Percentiles rank a stretch among this genome's conserved stretches.
phyloP scores from a whole-genome alignment of 1,140 invertebrate genomes.

The Macrocentrus cingulum region DNA sequence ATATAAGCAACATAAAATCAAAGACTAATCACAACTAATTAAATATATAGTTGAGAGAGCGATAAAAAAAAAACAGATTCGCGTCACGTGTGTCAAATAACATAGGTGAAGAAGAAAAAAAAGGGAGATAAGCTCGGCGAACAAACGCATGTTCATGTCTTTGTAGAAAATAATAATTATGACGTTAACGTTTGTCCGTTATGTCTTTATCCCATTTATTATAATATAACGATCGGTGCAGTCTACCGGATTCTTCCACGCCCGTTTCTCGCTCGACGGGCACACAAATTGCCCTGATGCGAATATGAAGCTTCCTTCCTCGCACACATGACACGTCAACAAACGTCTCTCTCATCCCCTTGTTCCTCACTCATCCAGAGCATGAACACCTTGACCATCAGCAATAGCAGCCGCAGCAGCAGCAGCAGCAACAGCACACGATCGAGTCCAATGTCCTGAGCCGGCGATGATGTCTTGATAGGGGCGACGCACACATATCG shows the following conservation, averaged over 20 bases:
- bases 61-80: too few relatives aligned
- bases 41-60: too few relatives aligned
- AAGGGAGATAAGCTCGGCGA: not conserved
- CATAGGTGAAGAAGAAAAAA: not conserved
- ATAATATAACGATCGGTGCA: constrained; percentile 22
- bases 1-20: too few relatives aligned
- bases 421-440: constrained; percentile 1
- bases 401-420: constrained; percentile 9
- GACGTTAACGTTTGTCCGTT: constrained; percentile 24
- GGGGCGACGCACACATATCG: constrained; percentile 31
- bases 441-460: constrained; percentile 25
- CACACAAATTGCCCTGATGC: constrained; percentile 27
- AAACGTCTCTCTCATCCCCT: constrained; percentile 1
- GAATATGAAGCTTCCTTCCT: constrained; percentile 7
- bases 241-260: constrained; percentile 24
- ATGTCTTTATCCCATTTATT: constrained; percentile 30
- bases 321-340: too few relatives aligned
- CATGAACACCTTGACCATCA: not conserved
- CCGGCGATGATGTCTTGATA: constrained; percentile 50
- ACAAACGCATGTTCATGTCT: not conserved
- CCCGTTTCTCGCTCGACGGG: constrained; percentile 24
- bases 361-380: not conserved
- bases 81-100: not conserved
- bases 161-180: constrained; percentile 22
- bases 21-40: too few relatives aligned